Conservation (phyloP, 2,113 vertebrate species). For the Corythaeola cristata region DNA sequence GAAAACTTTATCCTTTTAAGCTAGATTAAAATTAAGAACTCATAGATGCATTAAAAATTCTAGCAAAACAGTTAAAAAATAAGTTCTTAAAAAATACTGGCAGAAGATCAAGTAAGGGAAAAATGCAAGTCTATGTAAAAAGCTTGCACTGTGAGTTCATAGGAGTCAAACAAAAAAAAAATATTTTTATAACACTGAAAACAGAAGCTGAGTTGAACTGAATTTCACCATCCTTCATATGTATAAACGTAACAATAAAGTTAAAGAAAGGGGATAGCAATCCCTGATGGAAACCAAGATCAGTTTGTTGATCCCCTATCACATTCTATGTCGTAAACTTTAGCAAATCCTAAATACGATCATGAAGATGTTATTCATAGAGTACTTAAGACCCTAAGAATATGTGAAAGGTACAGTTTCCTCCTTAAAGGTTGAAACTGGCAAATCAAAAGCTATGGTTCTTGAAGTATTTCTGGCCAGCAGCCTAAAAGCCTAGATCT, state of each 20-base stretch:
- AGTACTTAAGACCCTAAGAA: neutral
- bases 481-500: neutral
- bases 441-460: neutral
- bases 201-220: neutral
- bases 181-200: neutral
- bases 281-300: neutral
- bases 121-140: neutral
- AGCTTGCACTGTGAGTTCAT: rapidly evolving
- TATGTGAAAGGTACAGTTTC: neutral
- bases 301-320: neutral
- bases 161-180: neutral
- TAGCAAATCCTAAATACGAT: neutral
- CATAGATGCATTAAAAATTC: neutral
- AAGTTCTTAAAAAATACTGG: neutral
- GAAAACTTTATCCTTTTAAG: neutral
- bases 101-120: neutral
- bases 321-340: neutral
- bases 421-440: neutral
- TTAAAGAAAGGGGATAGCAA: neutral
- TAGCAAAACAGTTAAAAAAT: neutral
- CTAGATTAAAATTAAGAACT: neutral
- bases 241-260: neutral
- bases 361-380: neutral
- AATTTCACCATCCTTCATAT: neutral
- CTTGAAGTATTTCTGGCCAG: neutral